Conservation (phyloP, 2,888 invertebrate genomes). For the Ferrisia virgata region DNA sequence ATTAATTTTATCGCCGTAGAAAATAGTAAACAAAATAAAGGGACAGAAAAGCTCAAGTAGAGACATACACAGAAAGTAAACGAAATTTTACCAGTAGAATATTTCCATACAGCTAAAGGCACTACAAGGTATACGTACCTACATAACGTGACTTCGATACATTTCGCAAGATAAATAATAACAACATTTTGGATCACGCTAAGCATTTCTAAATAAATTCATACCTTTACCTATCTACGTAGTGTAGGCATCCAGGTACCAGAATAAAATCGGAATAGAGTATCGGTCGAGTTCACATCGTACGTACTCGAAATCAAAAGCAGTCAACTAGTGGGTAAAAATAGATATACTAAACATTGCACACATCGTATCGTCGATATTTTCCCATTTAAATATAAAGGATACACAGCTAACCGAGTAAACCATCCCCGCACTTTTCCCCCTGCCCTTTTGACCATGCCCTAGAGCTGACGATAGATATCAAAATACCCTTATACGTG, state of each 20-base stretch:
- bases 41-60: no score
- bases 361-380: not conserved
- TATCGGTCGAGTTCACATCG: not conserved
- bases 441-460: not conserved
- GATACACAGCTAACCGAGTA: no score
- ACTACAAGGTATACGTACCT: no score
- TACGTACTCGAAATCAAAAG: no score
- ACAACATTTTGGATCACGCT: slow-evolving; percentile 26
- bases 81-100: no score
- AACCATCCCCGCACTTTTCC: no score
- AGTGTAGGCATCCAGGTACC: no score
- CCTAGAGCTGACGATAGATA: not conserved
- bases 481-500: not conserved
- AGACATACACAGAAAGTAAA: no score
- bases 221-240: no score
- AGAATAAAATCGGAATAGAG: not conserved
- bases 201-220: not conserved
- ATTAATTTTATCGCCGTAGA: no score
- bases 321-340: not conserved
- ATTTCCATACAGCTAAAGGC: not conserved
- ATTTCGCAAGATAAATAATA: slow-evolving; percentile 24
- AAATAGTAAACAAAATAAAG: no score
- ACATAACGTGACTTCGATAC: slow-evolving; percentile 31
- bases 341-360: no score
- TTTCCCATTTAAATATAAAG: not conserved